phyloP scores from a whole-genome alignment of 2,797 vertebrate genomes.

The Adrianichthys oophorus region DNA sequence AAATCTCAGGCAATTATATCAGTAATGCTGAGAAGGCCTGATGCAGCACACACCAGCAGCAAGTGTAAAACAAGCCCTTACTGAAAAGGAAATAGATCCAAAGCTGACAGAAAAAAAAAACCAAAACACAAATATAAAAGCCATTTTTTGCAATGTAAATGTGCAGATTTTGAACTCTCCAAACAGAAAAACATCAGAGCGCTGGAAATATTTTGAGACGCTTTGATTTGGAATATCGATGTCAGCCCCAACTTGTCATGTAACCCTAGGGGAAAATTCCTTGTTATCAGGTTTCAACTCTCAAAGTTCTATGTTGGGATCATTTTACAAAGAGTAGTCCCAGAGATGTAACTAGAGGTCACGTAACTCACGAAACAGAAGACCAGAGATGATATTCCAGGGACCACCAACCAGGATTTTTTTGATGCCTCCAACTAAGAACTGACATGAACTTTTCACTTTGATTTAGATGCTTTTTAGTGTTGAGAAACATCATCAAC shows the following conservation, averaged over 20 bases:
- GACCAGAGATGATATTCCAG: background rate
- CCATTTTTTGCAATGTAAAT: background rate
- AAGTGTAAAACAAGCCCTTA: slow-evolving; percentile 64
- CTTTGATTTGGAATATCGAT: background rate
- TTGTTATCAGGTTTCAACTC: background rate
- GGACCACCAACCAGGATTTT: background rate
- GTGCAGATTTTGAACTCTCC: background rate
- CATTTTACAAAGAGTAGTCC: background rate
- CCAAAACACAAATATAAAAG: slow-evolving; percentile 1
- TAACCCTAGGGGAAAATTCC: slow-evolving; percentile 1
- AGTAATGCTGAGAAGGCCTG: slow-evolving; percentile 60
- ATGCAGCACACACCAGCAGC: slow-evolving; percentile 50
- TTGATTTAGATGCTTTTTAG: background rate
- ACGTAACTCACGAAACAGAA: background rate
- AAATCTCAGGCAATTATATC: slow-evolving; percentile 60
- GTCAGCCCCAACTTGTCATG: background rate
- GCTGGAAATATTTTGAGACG: slow-evolving; percentile 7
- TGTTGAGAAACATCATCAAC: background rate
- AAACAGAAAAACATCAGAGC: background rate
- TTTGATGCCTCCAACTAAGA: background rate
- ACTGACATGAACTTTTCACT: too few species aligned
- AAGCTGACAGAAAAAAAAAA: slow-evolving; percentile 1
- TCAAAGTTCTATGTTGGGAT: background rate
- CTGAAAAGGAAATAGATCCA: slow-evolving; percentile 46
- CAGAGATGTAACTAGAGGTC: slow-evolving; percentile 5